These are phyloP conservation scores for Drosophila pseudotalamancana DNA, from an alignment of 2,888 invertebrate genomes.

Conservation along the genomic window DNA sequence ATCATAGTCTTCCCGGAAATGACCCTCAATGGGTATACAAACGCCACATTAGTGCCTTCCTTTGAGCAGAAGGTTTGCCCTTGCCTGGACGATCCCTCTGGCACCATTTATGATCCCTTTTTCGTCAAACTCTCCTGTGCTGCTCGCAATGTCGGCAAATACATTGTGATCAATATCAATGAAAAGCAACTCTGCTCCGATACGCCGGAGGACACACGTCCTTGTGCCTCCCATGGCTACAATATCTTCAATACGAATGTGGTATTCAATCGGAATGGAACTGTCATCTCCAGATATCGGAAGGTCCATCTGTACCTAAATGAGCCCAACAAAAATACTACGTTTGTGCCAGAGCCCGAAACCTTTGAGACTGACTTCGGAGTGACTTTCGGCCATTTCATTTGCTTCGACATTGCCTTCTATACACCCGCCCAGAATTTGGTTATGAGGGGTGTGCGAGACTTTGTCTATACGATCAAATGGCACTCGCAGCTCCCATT, in stretches of 20 bases:
- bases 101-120: slow-evolving; percentile 58
- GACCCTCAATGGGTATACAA: slow-evolving; percentile 82
- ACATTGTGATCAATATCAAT: slow-evolving; percentile 89
- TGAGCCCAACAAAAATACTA: slow-evolving; percentile 85
- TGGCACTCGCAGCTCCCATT: slow-evolving; percentile 94
- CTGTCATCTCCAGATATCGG: slow-evolving; percentile 87
- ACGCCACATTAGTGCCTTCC: slow-evolving; percentile 81
- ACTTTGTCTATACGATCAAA: slow-evolving; percentile 87
- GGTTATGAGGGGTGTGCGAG: slow-evolving; percentile 68
- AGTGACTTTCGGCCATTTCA: slow-evolving; percentile 91
- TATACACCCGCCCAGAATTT: slow-evolving; percentile 88
- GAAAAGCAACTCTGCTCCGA: slow-evolving; percentile 87
- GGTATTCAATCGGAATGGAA: slow-evolving; percentile 89
- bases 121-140: slow-evolving; percentile 78
- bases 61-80: slow-evolving; percentile 63
- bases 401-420: slow-evolving; percentile 93
- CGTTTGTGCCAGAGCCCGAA: slow-evolving; percentile 86
- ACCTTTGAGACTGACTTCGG: slow-evolving; percentile 91
- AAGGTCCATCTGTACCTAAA: slow-evolving; percentile 85
- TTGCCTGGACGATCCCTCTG: slow-evolving; percentile 66
- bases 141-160: slow-evolving; percentile 85
- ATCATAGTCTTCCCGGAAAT: slow-evolving; percentile 92
- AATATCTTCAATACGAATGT: slow-evolving; percentile 91
- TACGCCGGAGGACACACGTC: slow-evolving; percentile 62
- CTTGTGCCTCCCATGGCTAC: slow-evolving; percentile 70